Evolutionary conservation across 53 echinoderm and acorn worm species (phyloP).

Genomic region (Stichopus horrens): DNA sequence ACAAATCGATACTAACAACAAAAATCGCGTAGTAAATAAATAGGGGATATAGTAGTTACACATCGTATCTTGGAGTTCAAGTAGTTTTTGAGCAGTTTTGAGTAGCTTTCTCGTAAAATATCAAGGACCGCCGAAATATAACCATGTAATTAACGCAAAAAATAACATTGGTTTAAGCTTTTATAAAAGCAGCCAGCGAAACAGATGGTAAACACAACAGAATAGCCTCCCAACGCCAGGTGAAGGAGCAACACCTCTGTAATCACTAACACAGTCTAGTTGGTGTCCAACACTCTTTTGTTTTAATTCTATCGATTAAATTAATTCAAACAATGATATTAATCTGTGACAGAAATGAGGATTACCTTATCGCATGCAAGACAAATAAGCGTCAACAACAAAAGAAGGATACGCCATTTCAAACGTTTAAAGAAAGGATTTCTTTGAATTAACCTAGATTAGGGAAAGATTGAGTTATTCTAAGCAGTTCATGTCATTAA

Average conservation of each 20-base stretch:
- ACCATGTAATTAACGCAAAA: neutral
- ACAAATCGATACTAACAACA: neutral
- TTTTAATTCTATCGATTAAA: neutral
- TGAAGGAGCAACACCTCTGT: no score
- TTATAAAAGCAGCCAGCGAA: neutral
- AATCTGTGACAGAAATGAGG: neutral
- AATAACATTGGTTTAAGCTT: neutral
- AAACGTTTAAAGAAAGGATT: no score
- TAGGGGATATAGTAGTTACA: neutral
- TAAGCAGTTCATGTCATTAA: no score
- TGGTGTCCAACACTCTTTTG: no score
- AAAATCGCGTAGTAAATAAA: neutral
- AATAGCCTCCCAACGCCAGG: neutral
- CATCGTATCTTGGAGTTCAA: neutral
- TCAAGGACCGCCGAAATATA: neutral
- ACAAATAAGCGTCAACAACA: neutral
- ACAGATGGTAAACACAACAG: neutral
- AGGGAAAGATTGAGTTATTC: no score
- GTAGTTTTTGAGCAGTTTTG: constrained; percentile 27
- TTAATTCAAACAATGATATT: no score
- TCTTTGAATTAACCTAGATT: no score
- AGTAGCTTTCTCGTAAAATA: constrained; percentile 39
- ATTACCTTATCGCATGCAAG: neutral
- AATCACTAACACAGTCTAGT: neutral
- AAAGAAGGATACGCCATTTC: no score